Evolutionary conservation across 2,113 vertebrate genomes (phyloP).

Genomic region (Leptobrachium ailaonicum): DNA sequence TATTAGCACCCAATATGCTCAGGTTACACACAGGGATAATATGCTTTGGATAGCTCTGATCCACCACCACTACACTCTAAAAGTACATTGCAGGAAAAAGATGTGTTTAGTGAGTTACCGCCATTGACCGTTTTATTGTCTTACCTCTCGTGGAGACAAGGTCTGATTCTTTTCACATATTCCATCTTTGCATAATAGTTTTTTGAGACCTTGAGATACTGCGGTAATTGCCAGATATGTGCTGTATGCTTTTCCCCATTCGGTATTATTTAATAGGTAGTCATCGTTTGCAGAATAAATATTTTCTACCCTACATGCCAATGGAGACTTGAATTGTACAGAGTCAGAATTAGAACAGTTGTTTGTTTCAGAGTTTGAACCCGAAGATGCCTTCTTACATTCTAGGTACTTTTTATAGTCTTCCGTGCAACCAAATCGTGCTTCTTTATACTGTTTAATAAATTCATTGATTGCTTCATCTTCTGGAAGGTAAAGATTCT

Average conservation of each 20-base stretch:
- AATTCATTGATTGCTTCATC: slow-evolving; percentile 59
- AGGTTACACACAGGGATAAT: too few relatives aligned
- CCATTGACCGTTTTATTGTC: background rate
- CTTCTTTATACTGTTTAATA: slow-evolving; percentile 64
- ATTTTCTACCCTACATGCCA: slow-evolving; percentile 49
- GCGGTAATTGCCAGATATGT: slow-evolving; percentile 55
- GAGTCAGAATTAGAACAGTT: slow-evolving; percentile 29
- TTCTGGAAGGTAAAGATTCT: slow-evolving; percentile 49
- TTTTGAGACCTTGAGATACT: slow-evolving; percentile 59
- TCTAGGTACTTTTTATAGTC: slow-evolving; percentile 46
- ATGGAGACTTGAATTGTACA: slow-evolving; percentile 40
- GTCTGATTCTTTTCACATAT: slow-evolving; percentile 57
- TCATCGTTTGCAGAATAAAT: slow-evolving; percentile 55
- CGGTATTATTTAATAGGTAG: slow-evolving; percentile 47
- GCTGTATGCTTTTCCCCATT: slow-evolving; percentile 49
- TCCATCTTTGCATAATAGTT: slow-evolving; percentile 58
- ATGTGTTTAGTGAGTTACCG: too few relatives aligned
- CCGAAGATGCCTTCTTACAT: slow-evolving; percentile 31
- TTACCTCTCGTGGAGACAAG: slow-evolving; percentile 66
- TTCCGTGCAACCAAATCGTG: slow-evolving; percentile 58
- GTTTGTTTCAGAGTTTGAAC: slow-evolving; percentile 9
- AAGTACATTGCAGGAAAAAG: too few relatives aligned
- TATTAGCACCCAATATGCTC: too few relatives aligned
- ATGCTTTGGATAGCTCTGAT: too few relatives aligned
- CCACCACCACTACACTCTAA: too few relatives aligned